Base-by-base conservation (phyloP, 2,797 vertebrate species). In the Borostomias antarcticus region DNA sequence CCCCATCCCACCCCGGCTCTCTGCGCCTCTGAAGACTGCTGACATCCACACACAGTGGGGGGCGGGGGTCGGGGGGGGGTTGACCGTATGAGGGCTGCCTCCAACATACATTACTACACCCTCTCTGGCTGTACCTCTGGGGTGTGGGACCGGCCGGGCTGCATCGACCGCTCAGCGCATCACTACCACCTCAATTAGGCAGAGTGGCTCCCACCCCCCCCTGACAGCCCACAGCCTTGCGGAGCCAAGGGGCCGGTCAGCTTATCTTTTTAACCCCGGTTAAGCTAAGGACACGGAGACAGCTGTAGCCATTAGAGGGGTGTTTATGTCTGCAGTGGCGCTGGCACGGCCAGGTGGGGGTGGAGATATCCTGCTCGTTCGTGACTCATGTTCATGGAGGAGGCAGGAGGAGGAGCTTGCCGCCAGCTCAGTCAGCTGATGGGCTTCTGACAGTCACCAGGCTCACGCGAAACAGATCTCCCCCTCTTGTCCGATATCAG, bases 171-270 rank as follows among this genome's bases (percentile, higher is more conserved):
- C n/a, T n/a, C n/a, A 83, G 66, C 79, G 86, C 85, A 86, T 82
- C 82, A 86, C 58, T 85, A 86, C 81, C 82, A 40, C 71, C 62
- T 86, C 86, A 86, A 83, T 89, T 85, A 90, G 79, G 57, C 66
- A 62, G 62, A 87, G 85, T 87, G 80, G 70, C 62, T n/a, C n/a
- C 64, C 40, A 72, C 73, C 77, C 79, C 83, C 81, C 76, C 82
- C 81, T 73, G 81, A 80, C 76, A 77, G 82, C 85, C 82, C 72
- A 73, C 75, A 79, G 75, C 72, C 78, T 76, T 70, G 66, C 77
- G 70, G 68, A 71, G 64, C 51, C 59, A 11, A 56, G 70, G 68
- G 70, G 64, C 51, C 59, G 9, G 58, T 58, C 63, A 68, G 37
- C 52, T 81, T 77, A 74, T 83, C 82, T 74, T 79, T 79, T 77